Evolutionary conservation across 1,140 invertebrate genomes (phyloP).

Genomic region (Pentalonia nigronervosa): DNA sequence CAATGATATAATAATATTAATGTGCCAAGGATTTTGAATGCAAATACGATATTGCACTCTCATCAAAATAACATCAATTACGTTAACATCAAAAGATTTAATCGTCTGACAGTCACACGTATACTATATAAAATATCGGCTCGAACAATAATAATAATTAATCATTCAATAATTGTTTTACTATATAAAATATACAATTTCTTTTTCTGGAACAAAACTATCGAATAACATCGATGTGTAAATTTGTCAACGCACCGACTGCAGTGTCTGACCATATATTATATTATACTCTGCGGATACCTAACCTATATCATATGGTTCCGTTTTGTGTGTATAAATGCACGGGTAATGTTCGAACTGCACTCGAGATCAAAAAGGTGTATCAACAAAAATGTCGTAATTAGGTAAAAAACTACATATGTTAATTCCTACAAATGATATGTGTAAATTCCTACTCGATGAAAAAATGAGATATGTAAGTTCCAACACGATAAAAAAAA

Average conservation of each 20-base stretch:
- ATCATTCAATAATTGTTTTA: neutral
- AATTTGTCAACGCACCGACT: too few relatives aligned
- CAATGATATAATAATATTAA: neutral
- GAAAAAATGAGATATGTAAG: too few relatives aligned
- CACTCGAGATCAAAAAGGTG: too few relatives aligned
- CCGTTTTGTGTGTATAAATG: neutral
- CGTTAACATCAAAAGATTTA: neutral
- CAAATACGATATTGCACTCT: neutral
- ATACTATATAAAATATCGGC: neutral
- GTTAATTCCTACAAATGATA: too few relatives aligned
- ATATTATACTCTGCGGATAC: neutral
- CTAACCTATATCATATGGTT: neutral
- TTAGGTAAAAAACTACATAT: too few relatives aligned
- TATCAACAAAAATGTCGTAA: too few relatives aligned
- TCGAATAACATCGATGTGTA: neutral
- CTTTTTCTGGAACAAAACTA: neutral
- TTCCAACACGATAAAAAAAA: too few relatives aligned
- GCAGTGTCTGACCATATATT: neutral
- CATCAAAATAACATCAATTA: constrained; percentile 3
- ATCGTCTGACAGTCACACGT: neutral
- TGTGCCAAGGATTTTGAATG: neutral
- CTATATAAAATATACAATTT: neutral
- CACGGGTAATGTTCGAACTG: too few relatives aligned
- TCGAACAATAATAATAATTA: neutral
- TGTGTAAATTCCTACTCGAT: too few relatives aligned